A percentile compares a stretch with the other conserved stretches of the same genome.
These are phyloP conservation scores for Elymnias hypermnestra DNA, from an alignment of 1,140 invertebrate genomes.

Conservation along the genomic window DNA sequence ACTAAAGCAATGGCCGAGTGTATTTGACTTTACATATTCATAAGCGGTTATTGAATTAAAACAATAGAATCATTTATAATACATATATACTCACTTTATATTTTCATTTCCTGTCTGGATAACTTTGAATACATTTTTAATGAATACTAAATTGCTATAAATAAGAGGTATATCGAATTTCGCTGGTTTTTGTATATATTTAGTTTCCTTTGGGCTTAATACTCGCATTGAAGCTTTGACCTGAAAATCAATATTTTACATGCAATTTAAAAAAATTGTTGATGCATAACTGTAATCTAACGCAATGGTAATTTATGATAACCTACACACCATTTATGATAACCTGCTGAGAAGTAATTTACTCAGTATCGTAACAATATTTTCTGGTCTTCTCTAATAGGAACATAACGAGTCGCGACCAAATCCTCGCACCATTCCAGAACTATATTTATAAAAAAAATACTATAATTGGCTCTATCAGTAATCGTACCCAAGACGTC, in stretches of 20 bases:
- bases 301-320: no score
- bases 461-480: no score
- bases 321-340: no score
- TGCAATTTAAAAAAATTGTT: neutral
- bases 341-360: no score
- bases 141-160: conserved; percentile 57
- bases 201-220: conserved; percentile 55
- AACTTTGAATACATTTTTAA: conserved; percentile 48
- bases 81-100: conserved; percentile 54
- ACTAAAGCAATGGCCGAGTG: no score
- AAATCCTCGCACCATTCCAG: no score
- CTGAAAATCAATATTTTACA: conserved; percentile 35
- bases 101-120: conserved; percentile 50
- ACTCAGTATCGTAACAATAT: no score
- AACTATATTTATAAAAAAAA: no score
- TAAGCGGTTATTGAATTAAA: conserved; percentile 3
- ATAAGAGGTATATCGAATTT: conserved; percentile 65
- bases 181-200: conserved; percentile 50
- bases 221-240: conserved; percentile 60
- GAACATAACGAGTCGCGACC: no score
- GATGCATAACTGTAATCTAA: no score
- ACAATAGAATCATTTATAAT: conserved; percentile 22
- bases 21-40: conserved; percentile 18
- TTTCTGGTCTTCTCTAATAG: no score
- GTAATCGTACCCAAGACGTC: no score